Evolutionary conservation across 2,888 invertebrate genomes (phyloP), one percentile per base, ranked within the genome.

Genomic region (Halictus quadricinctus): DNA sequence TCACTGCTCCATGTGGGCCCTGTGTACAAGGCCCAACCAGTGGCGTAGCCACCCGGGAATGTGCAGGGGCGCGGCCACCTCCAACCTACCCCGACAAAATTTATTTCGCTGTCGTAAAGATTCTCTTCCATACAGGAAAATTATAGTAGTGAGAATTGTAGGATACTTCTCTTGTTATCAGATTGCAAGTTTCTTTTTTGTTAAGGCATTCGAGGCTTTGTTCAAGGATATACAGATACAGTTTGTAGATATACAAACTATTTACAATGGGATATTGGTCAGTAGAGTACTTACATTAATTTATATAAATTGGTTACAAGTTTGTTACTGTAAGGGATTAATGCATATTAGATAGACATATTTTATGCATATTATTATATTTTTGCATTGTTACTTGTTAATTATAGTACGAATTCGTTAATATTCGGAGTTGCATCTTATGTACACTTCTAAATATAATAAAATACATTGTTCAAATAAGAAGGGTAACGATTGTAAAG

Each of bases 1-100:
- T 85, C 78, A 85, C 80, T 72, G 80, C 78, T 80, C 86, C 72
- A 85, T 80, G 80, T 80, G 85, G 86, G 86, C 76, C 86, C 86
- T 85, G 72, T 72, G 66, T 78, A 75, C 18, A n/a, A 76, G 86
- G 74, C 85, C 70, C 76, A 60, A 41, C n/a, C 85, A 85, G 75
- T 73, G 85, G 85, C 86, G 85, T 85, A 85, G 60, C n/a, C 21
- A 41, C 21, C 13, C 25, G 29, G n/a, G 29, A 85, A 85, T 75
- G 58, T 43, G 54, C 15, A 54, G 25, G 46, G 36, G 50, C 25
- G 41, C 72, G 46, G 66, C 48, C 12, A 70, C n/a, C 64, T 70
- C 70, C 6, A 41, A 69, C 10, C 18, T 36, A 69, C 69, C 69
- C 41, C 4, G 21, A 41, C 12, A 18, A 69, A 41, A 21, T 41